These are phyloP conservation scores for Gymnocypris eckloni DNA, from an alignment of 2,797 vertebrate species.

Conservation along the genomic window DNA sequence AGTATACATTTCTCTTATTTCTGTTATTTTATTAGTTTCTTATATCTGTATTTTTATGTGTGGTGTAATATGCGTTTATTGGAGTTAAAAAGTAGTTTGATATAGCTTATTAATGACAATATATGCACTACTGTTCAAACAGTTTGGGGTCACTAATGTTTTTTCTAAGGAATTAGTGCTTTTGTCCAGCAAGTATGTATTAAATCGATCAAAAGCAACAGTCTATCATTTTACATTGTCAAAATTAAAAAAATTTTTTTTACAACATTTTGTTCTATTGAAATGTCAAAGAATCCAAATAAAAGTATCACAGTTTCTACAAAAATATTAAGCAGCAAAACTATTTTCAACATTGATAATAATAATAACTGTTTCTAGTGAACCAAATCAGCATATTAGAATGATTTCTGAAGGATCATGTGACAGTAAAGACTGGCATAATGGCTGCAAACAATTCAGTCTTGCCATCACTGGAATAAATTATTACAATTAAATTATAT, in stretches of 20 bases:
- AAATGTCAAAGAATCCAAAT: background rate
- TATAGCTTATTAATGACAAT: background rate
- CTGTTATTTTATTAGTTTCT: background rate
- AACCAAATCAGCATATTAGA: background rate
- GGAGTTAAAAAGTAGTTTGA: background rate
- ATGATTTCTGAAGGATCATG: background rate
- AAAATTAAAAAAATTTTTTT: background rate
- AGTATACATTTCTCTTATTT: background rate
- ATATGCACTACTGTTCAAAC: background rate
- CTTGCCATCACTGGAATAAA: background rate
- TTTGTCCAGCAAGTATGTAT: background rate
- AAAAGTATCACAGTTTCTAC: background rate
- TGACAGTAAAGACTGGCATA: background rate
- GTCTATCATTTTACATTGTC: background rate
- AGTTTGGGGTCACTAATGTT: background rate
- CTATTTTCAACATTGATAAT: background rate
- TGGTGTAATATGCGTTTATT: background rate
- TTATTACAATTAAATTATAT: background rate
- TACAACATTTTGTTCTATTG: background rate
- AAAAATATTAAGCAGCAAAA: background rate
- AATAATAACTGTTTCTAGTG: background rate
- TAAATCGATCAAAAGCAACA: background rate
- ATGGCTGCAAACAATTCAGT: background rate
- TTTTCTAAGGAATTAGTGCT: background rate
- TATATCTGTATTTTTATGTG: slow-evolving; percentile 2